Base-by-base conservation (phyloP, 2,888 invertebrate species). In the Drosophila prolongata region DNA sequence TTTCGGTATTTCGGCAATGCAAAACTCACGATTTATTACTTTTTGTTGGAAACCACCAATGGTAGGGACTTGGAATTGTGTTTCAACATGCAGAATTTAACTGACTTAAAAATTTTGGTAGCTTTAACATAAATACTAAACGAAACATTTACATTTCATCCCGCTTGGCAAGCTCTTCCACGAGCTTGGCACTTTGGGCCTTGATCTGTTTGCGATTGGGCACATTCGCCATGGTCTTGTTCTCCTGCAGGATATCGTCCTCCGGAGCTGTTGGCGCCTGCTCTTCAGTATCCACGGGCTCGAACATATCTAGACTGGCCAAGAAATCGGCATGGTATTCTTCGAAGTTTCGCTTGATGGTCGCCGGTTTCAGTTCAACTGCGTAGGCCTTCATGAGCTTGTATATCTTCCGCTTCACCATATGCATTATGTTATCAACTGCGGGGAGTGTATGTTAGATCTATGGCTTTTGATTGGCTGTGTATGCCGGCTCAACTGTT, bases 171-270 rank as follows among this genome's bases (percentile, higher is more conserved):
- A 87, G 74, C 50, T 91, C 90, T 54, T 92, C 92, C 19, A 92
- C 81, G 24, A 91, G 74, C 75, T 91, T 91, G 37, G 83, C 85
- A 77, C 92, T 92, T 35, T 86, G 81, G 6, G 84, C 76, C 82
- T 92, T 92, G 13, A 92, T 89, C 70, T 90, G 89, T 27, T 90
- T 89, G 27, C 92, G 91, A 75, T 85, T 91, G 2, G 89, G 90
- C 8, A 91, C 85, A 75, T 78, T 78, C 52, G 85, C 88, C 54
- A 78, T 49, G 0, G 64, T 79, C 57, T 89, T 90, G 27, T 72
- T 74, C 53, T 90, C 89, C 24, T 70, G 79, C 14, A 87, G 34
- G 1, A 86, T n/a, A 49, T 84, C 87, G 11, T 88, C 88, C 24
- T 78, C 80, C 1, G 55, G 65, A 16, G 50, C 35, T 1, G 50